Evolutionary conservation across 1,140 invertebrate species (phyloP), one percentile per base, ranked within the genome.

Genomic region (Sminthurides bifidus): DNA sequence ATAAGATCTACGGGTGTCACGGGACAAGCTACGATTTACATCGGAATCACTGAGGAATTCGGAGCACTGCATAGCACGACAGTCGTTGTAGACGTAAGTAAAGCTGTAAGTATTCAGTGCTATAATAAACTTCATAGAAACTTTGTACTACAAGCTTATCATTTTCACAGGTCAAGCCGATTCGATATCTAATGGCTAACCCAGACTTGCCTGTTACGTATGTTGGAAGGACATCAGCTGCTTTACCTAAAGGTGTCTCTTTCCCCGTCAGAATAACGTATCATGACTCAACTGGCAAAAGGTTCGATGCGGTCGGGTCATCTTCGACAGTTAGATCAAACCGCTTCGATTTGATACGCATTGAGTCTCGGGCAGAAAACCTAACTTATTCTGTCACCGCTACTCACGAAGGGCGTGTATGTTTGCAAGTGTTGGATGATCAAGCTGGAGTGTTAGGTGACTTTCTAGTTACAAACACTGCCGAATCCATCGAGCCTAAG

Each of bases 21-120:
- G 19, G 82, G 82, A 17, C 75, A 75, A 58, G 78, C 77, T 60
- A 70, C 78, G 15, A 67, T 85, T 58, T 73, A 77, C 56, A 69
- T 83, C 23, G 77, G 73, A 17, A 73, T 76, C 40, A 64, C 70
- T 2, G 79, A 81, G 63, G 72, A 76, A 29, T 79, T 78, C 68
- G 77, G 77, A 21, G 65, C 78, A 15, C 76, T 75, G 37, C 74
- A 76, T 59, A 72, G 69, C 3, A 37, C 74, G 2, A 68, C 71
- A 19, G 60, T 75, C 4, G 63, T 73, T 0, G 68, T 75, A 12
- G 71, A 73, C 64, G 72, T 74, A 64, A 63, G 12, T 30, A 30
- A 10, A 19, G 6, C 33, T 30, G 35, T 31, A 54, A 27, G 23
- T 21, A 52, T 6, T 14, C 23, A 49, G 10, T 10, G 12, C 12